Percentiles rank a stretch among this genome's conserved stretches.
These are phyloP conservation scores for Pao palembangensis DNA, from an alignment of 2,113 vertebrate genomes.

Conservation along the genomic window DNA sequence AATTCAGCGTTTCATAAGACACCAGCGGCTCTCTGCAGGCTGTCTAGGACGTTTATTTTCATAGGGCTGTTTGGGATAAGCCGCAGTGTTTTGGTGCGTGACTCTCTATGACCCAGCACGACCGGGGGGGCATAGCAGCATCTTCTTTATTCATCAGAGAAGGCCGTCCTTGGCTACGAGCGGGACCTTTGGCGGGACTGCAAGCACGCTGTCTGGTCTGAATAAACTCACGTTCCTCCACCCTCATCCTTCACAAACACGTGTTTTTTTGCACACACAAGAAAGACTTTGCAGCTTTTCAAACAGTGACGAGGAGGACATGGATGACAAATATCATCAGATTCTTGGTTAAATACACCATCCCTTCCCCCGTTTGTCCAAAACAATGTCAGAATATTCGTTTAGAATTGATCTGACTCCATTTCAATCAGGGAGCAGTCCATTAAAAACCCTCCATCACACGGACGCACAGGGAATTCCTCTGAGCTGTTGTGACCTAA, in stretches of 20 bases:
- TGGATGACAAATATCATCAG: too few species aligned
- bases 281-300: too few species aligned
- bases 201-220: constrained; percentile 22
- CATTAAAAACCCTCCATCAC: constrained; percentile 58
- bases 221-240: constrained; percentile 30
- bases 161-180: constrained; percentile 33
- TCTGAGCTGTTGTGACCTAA: constrained; percentile 70
- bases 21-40: constrained; percentile 8
- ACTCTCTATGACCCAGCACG: constrained; percentile 27
- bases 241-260: constrained; percentile 15
- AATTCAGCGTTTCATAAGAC: constrained; percentile 13
- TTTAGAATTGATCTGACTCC: constrained; percentile 51
- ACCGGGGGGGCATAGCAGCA: constrained; percentile 42
- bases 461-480: constrained; percentile 60
- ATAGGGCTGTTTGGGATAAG: constrained; percentile 40
- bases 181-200: constrained; percentile 37
- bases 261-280: too few species aligned
- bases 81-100: constrained; percentile 20
- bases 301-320: too few species aligned
- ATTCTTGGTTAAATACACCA: constrained; percentile 7
- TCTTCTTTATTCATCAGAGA: constrained; percentile 49
- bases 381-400: neutral
- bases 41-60: constrained; percentile 26
- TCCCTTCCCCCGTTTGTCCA: neutral
- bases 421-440: constrained; percentile 64